Conservation (phyloP, 2,888 invertebrate species). For the Ariolimax columbianus region DNA sequence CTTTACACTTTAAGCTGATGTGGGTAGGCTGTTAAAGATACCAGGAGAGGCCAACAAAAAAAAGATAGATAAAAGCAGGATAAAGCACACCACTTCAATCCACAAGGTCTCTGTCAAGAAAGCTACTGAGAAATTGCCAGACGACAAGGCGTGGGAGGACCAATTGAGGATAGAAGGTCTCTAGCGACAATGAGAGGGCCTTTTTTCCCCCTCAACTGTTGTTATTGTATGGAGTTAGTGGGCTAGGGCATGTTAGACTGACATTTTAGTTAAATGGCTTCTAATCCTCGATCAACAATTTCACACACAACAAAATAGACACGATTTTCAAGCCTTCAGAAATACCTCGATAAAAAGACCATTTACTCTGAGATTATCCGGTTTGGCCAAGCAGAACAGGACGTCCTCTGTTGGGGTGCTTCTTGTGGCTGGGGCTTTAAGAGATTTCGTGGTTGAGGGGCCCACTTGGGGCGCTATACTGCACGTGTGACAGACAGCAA, state of each 20-base stretch:
- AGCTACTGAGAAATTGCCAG: no score
- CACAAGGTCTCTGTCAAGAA: no score
- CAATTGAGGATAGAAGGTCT: no score
- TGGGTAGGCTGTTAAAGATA: no score
- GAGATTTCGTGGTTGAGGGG: background rate
- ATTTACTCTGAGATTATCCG: background rate
- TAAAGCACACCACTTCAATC: no score
- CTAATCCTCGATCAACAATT: background rate
- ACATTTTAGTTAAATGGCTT: background rate
- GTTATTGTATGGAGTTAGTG: no score
- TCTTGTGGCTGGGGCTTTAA: background rate
- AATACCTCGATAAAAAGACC: background rate
- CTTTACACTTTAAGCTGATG: no score
- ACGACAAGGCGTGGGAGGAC: no score
- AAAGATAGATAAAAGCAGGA: no score
- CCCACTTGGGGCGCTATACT: background rate
- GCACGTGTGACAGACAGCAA: background rate
- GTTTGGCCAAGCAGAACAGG: background rate
- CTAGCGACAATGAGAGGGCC: no score
- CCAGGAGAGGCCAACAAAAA: no score
- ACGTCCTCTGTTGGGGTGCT: background rate
- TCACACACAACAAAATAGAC: background rate
- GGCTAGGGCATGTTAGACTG: background rate
- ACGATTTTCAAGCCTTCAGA: background rate
- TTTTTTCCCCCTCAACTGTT: no score